phyloP scores from a whole-genome alignment of 1,140 invertebrate species.

The Drosophila mayri region DNA sequence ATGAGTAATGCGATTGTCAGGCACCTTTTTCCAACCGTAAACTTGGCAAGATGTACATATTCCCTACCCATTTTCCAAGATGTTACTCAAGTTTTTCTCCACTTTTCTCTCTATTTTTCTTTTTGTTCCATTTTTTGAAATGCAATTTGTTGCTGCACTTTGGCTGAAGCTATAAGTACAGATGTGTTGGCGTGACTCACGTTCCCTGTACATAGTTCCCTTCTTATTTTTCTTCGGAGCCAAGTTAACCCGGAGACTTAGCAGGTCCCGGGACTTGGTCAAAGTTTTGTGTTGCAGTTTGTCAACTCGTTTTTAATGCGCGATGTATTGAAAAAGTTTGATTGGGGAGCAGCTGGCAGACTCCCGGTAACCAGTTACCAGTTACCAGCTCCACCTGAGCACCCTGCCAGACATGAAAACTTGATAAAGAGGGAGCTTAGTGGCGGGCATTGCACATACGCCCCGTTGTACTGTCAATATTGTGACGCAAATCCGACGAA shows the following conservation, averaged over 20 bases:
- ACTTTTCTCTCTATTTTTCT: not conserved
- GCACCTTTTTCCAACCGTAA: constrained; percentile 29
- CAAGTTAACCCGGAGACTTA: constrained; percentile 42
- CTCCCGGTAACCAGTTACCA: constrained; percentile 22
- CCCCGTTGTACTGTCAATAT: constrained; percentile 62
- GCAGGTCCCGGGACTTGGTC: constrained; percentile 58
- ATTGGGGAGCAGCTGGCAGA: constrained; percentile 67
- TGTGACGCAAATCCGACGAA: constrained; percentile 40
- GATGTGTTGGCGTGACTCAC: constrained; percentile 40
- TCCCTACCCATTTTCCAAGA: constrained; percentile 24
- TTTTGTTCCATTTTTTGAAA: constrained; percentile 15
- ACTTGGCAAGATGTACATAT: constrained; percentile 35
- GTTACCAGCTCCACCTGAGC: constrained; percentile 48
- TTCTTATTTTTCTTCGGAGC: not conserved
- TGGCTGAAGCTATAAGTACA: constrained; percentile 28
- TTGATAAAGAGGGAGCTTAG: constrained; percentile 43
- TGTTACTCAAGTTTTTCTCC: constrained; percentile 53
- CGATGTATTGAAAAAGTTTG: constrained; percentile 77
- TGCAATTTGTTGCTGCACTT: constrained; percentile 74
- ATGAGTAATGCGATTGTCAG: constrained; percentile 69
- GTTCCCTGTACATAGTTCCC: not conserved
- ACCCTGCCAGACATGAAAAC: constrained; percentile 44
- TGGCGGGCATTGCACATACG: constrained; percentile 47
- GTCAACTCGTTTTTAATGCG: constrained; percentile 73
- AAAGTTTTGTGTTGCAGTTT: constrained; percentile 71